A percentile compares a stretch with the other conserved stretches of the same genome.
Evolutionary conservation across 2,113 vertebrate species (phyloP).

Genomic region (Pteronura brasiliensis): DNA sequence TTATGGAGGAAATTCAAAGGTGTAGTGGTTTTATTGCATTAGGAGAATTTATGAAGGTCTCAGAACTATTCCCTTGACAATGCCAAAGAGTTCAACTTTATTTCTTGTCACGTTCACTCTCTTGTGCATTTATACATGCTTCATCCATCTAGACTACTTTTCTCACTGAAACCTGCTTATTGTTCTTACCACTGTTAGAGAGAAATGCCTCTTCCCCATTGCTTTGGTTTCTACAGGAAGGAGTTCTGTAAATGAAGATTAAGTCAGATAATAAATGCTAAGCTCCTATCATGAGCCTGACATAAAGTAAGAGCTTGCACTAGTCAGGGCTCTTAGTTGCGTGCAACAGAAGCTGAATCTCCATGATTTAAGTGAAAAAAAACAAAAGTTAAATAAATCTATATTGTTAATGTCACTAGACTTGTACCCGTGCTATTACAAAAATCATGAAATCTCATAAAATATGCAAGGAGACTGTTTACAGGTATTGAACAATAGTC

Average conservation of each 20-base stretch:
- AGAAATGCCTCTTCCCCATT: not conserved
- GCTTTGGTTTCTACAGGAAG: not conserved
- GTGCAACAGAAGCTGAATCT: not conserved
- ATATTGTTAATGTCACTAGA: not conserved
- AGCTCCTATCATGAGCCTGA: not conserved
- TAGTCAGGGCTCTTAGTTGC: not conserved
- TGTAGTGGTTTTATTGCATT: constrained; percentile 5
- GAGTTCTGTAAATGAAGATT: not conserved
- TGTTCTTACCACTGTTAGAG: not conserved
- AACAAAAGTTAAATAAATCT: not conserved
- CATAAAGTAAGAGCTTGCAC: not conserved
- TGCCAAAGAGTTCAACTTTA: not conserved
- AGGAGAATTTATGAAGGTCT: not conserved
- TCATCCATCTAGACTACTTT: not conserved
- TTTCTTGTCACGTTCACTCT: not conserved
- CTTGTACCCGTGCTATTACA: not conserved
- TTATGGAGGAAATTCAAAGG: not conserved
- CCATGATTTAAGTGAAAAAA: not conserved
- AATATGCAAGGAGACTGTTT: not conserved
- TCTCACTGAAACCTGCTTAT: not conserved
- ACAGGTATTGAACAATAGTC: not conserved
- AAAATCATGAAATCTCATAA: not conserved
- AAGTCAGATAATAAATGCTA: not conserved
- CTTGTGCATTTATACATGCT: not conserved
- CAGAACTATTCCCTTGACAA: not conserved